A percentile compares a stretch with the other conserved stretches of the same genome.
Conservation (phyloP, 2,797 vertebrate genomes). For the Eulemur coronatus region DNA sequence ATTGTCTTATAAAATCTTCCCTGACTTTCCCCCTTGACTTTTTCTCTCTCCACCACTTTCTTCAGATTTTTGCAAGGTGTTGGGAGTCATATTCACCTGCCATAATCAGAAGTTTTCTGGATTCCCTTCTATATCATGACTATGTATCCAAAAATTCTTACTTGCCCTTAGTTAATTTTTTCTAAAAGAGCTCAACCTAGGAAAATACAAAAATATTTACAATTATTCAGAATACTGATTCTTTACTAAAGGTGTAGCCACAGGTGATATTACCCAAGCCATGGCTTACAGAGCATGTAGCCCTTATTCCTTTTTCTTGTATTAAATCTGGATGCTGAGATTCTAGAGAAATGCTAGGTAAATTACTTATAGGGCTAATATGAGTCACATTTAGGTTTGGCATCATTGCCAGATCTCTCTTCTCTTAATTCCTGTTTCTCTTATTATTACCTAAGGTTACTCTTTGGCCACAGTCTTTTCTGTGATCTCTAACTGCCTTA, state of each 20-base stretch:
- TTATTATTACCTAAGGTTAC: background rate
- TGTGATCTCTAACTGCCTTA: background rate
- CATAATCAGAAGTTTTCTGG: background rate
- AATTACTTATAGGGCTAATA: background rate
- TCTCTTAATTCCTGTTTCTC: conserved; percentile 34
- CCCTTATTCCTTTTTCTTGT: background rate
- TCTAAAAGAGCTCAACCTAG: background rate
- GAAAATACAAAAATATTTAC: background rate
- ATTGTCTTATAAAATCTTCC: background rate
- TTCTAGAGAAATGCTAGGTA: background rate
- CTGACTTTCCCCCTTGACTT: background rate
- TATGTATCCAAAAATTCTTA: background rate
- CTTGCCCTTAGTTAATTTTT: background rate
- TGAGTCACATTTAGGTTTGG: background rate
- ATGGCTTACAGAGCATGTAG: background rate
- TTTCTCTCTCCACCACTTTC: background rate
- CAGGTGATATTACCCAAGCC: background rate
- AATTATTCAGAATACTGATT: conserved; percentile 12
- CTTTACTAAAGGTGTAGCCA: background rate
- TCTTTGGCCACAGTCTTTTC: background rate
- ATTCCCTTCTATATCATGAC: background rate
- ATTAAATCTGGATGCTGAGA: background rate
- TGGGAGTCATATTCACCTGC: background rate
- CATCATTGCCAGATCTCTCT: background rate
- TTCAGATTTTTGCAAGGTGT: conserved; percentile 34